Percentiles rank a stretch among this genome's conserved stretches.
These are phyloP conservation scores for Cervus canadensis DNA, from an alignment of 2,113 vertebrate species.

Conservation along the genomic window DNA sequence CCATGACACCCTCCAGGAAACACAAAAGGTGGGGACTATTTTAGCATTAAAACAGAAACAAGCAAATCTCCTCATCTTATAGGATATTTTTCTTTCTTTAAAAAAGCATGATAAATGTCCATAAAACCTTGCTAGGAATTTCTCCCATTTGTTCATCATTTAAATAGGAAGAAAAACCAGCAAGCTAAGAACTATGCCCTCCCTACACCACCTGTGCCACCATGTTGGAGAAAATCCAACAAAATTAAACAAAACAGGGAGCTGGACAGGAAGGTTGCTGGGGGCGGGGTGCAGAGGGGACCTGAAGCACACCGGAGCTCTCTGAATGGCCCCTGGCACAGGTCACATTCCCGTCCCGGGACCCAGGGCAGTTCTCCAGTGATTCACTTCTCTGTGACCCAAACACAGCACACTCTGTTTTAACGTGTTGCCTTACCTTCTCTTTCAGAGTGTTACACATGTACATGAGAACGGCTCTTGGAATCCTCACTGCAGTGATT, in stretches of 20 bases:
- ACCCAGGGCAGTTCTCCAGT: not conserved
- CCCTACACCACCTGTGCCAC: not conserved
- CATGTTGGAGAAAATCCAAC: not conserved
- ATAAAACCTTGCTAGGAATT: not conserved
- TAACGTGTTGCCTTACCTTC: slow-evolving; percentile 76
- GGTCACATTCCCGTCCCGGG: not conserved
- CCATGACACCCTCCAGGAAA: not conserved
- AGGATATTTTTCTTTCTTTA: not conserved
- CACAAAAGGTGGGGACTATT: not conserved
- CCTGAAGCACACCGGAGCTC: not conserved
- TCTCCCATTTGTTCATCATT: not conserved
- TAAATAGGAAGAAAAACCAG: not conserved
- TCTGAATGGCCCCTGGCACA: not conserved
- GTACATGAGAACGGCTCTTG: slow-evolving; percentile 75
- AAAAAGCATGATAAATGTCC: not conserved
- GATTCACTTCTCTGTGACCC: not conserved
- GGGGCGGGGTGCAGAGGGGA: rapidly evolving
- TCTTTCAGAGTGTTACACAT: slow-evolving; percentile 70
- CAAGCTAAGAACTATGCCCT: not conserved
- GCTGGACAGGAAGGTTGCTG: not conserved
- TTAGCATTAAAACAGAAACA: slow-evolving; percentile 5
- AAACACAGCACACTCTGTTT: not conserved
- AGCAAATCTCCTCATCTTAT: not conserved
- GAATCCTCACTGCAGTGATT: slow-evolving; percentile 78
- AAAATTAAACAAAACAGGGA: not conserved